These are phyloP conservation scores for Anguilla rostrata DNA, from an alignment of 2,113 vertebrate genomes.

Conservation along the genomic window DNA sequence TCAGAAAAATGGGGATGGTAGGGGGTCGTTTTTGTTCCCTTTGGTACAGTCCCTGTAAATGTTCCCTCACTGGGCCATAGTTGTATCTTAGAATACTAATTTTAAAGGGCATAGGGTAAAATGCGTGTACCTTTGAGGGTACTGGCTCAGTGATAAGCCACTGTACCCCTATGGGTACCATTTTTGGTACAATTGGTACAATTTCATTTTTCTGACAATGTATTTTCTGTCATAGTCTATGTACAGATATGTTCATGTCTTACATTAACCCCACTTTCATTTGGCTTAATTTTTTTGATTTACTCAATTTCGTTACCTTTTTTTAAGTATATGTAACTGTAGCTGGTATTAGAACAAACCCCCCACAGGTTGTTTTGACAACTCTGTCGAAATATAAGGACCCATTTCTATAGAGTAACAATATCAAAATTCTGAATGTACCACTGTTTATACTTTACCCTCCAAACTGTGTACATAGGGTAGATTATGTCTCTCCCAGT, in stretches of 20 bases:
- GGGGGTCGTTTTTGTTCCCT: too few species aligned
- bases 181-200: too few species aligned
- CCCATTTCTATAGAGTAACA: not conserved
- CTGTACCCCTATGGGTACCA: too few species aligned
- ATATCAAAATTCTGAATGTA: not conserved
- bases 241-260: not conserved
- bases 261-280: not conserved
- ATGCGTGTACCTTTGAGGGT: too few species aligned
- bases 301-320: not conserved
- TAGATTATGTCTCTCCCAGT: not conserved
- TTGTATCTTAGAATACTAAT: too few species aligned
- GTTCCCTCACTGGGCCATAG: too few species aligned
- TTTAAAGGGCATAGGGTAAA: too few species aligned
- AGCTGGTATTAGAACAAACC: not conserved
- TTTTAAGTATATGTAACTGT: not conserved
- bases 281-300: not conserved
- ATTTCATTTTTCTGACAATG: too few species aligned
- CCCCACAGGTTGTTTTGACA: not conserved
- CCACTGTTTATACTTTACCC: not conserved
- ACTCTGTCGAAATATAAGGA: not conserved
- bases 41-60: too few species aligned
- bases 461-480: not conserved
- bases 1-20: too few species aligned
- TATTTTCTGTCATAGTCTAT: too few species aligned
- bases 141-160: too few species aligned